phyloP scores from a whole-genome alignment of 1,140 invertebrate species.

The Arctopsyche grandis region DNA sequence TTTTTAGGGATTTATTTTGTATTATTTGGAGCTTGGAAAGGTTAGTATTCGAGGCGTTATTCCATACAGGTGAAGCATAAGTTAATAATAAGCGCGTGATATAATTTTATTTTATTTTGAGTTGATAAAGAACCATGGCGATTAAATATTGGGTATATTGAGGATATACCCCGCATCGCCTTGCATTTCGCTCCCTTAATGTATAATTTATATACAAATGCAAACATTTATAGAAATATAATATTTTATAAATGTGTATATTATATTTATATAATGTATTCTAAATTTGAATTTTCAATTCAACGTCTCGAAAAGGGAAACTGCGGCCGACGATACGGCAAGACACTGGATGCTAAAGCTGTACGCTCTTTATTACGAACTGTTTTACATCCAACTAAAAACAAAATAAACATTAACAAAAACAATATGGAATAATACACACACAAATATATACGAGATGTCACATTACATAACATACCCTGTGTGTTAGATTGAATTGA shows the following conservation, averaged over 20 bases:
- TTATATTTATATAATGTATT: neutral
- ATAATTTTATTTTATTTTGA: too few species aligned
- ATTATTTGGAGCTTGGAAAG: too few species aligned
- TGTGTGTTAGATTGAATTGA: constrained; percentile 20
- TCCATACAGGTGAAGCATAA: too few species aligned
- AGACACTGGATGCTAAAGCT: constrained; percentile 8
- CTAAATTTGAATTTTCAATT: neutral
- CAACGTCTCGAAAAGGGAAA: neutral
- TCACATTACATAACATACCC: constrained; percentile 27
- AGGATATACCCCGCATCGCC: too few species aligned
- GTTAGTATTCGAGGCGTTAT: too few species aligned
- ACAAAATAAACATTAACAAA: constrained; percentile 14
- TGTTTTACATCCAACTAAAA: constrained; percentile 48
- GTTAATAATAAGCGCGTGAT: too few species aligned
- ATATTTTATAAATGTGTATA: neutral
- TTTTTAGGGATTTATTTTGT: too few species aligned
- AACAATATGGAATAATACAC: neutral
- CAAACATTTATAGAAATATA: neutral
- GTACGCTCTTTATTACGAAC: constrained; percentile 42
- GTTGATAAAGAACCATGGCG: too few species aligned
- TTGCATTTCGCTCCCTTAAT: too few species aligned
- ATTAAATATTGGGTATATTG: too few species aligned
- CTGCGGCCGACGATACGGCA: constrained; percentile 40
- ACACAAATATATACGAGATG: too few species aligned
- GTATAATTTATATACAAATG: too few species aligned